These are phyloP conservation scores for Macroteleia sp. DNA, from an alignment of 2,888 invertebrate species.

Conservation along the genomic window DNA sequence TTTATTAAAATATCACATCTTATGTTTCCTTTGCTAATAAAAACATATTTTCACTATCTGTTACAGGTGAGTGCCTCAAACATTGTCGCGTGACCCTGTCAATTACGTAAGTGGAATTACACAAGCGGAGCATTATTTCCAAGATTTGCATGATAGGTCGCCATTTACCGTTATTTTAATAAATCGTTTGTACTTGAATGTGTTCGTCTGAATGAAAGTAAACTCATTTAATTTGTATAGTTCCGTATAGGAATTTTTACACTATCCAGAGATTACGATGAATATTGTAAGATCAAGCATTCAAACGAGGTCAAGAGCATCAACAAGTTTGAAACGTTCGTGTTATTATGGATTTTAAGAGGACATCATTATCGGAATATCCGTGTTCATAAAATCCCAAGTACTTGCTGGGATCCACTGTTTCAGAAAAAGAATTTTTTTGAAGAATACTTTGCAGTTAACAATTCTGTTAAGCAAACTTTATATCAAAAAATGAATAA, in stretches of 20 bases:
- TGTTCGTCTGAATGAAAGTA: background rate
- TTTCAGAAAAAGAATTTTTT: slow-evolving; percentile 8
- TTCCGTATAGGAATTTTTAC: too few relatives aligned
- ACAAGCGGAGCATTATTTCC: slow-evolving; percentile 18
- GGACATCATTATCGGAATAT: slow-evolving; percentile 8
- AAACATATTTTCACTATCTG: slow-evolving; percentile 64
- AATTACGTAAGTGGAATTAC: slow-evolving; percentile 60
- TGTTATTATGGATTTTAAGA: background rate
- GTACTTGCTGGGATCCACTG: background rate
- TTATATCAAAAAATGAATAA: too few relatives aligned
- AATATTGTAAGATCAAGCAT: slow-evolving; percentile 12
- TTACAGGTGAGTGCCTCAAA: slow-evolving; percentile 75
- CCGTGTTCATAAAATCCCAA: background rate
- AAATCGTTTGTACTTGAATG: slow-evolving; percentile 9
- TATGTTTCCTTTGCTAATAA: too few relatives aligned
- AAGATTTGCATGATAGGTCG: slow-evolving; percentile 29
- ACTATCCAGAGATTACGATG: too few relatives aligned
- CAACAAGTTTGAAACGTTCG: background rate
- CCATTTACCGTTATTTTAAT: slow-evolving; percentile 26
- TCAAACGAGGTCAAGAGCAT: slow-evolving; percentile 23
- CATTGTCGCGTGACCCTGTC: slow-evolving; percentile 39
- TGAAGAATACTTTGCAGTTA: background rate
- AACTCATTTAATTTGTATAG: slow-evolving; percentile 3
- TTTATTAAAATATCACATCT: too few relatives aligned
- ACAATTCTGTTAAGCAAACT: background rate